A percentile compares a stretch with the other conserved stretches of the same genome.
Evolutionary conservation across 2,888 invertebrate genomes (phyloP).

Genomic region (Hipparchia sbordonii): DNA sequence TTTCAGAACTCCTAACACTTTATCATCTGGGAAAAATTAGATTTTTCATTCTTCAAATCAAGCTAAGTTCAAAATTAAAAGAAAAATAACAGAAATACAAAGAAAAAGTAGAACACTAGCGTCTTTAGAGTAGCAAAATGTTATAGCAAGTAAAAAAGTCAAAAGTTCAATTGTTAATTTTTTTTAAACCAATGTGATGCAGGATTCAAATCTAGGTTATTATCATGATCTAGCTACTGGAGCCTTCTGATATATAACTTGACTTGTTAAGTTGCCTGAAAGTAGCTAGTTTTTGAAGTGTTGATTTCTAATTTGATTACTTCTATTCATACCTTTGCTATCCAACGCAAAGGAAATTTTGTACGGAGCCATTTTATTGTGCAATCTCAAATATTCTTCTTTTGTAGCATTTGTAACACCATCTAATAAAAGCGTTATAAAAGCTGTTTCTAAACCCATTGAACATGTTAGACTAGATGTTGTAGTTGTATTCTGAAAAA

Average conservation of each 20-base stretch:
- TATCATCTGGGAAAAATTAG: conserved; percentile 43
- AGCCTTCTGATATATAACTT: too few relatives aligned
- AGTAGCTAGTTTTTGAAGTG: neutral
- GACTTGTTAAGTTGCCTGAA: too few relatives aligned
- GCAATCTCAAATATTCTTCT: conserved; percentile 82
- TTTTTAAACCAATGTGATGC: too few relatives aligned
- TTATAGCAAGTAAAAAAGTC: too few relatives aligned
- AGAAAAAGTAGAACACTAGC: too few relatives aligned
- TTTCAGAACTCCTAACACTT: conserved; percentile 47
- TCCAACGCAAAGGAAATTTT: conserved; percentile 86
- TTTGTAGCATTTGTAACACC: conserved; percentile 79
- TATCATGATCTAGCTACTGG: too few relatives aligned
- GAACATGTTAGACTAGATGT: conserved; percentile 67
- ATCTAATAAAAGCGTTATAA: conserved; percentile 83
- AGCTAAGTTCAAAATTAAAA: too few relatives aligned
- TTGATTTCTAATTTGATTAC: neutral
- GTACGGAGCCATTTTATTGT: conserved; percentile 89
- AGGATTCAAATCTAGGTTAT: too few relatives aligned
- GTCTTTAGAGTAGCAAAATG: too few relatives aligned
- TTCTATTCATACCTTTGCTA: conserved; percentile 55
- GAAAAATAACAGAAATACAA: too few relatives aligned
- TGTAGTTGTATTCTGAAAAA: conserved; percentile 47
- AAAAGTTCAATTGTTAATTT: too few relatives aligned
- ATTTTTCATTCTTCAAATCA: neutral
- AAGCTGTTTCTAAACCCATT: conserved; percentile 76